Base-by-base conservation (phyloP, 1,140 invertebrate species). In the Lethrus apterus region DNA sequence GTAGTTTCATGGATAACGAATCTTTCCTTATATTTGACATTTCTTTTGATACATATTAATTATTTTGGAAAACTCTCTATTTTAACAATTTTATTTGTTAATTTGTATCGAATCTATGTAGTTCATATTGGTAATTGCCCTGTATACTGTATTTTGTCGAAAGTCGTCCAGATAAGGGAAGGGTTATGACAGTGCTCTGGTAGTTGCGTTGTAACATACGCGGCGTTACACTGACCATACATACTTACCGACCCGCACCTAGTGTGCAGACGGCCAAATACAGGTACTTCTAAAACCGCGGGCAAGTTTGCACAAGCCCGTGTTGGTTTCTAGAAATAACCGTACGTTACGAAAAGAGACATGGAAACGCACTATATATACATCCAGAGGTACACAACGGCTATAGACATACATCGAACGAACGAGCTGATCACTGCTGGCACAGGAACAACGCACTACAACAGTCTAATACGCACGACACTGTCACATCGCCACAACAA, bases 401-500 rank as follows among this genome's bases (percentile, higher is more conserved):
- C 63, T 64, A 64, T 50, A 65, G 59, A 64, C 61, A 48, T 43
- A 63, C 63, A 64, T 64, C 62, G 55, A 63, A 65, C 55, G 60
- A 63, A 64, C 64, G 61, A 64, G 61, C 62, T 65, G 61, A 62
- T 56, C 60, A 64, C 14, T 5, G 52, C 56, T 57, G 59, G 59
- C 57, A 64, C 56, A 60, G 55, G 52, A 64, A 64, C 60, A 64
- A 64, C 60, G 62, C 60, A 63, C 57, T 60, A 60, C 60, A 59
- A 55, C 53, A 54, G 54, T 60, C 60, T 63, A 63, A 66, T 63
- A 66, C 64, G 64, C 62, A 66, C 63, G 61, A 64, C 64, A 65
- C 61, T 64, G 64, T 64, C 64, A 65, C 63, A 65, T 62, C 56
- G 62, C 57, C 60, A 65, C 62, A 64, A 65, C 58, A 64, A 64